Evolutionary conservation across 2,113 vertebrate species (phyloP).

Genomic region (Cacatua alba): DNA sequence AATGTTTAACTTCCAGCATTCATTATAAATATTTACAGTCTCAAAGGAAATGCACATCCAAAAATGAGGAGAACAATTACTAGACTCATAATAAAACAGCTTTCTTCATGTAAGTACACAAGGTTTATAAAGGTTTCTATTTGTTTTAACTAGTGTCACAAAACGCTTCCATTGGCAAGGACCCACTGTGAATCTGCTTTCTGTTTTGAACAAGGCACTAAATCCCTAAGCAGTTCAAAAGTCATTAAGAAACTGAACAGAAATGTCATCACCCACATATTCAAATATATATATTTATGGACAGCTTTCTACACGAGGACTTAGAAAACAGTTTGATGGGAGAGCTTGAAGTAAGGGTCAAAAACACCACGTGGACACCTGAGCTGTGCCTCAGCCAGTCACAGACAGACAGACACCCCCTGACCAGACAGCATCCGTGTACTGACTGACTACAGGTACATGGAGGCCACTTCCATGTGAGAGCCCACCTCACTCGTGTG

Average conservation of each 20-base stretch:
- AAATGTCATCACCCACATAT: neutral
- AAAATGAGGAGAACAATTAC: conserved; percentile 1
- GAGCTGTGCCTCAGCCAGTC: neutral
- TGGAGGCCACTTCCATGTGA: neutral
- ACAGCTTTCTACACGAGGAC: neutral
- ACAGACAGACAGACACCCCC: neutral
- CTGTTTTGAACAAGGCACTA: conserved; percentile 67
- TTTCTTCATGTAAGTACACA: neutral
- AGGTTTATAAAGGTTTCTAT: neutral
- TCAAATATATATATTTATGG: neutral
- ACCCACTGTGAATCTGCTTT: neutral
- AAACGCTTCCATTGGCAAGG: neutral
- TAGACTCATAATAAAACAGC: neutral
- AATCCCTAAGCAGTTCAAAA: conserved; percentile 23
- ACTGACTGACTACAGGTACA: neutral
- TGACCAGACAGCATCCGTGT: neutral
- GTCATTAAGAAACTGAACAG: neutral
- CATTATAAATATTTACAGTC: conserved; percentile 27
- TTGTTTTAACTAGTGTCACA: conserved; percentile 35
- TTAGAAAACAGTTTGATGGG: neutral
- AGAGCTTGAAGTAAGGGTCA: neutral
- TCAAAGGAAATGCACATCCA: conserved; percentile 5
- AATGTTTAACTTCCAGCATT: neutral
- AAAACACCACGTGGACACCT: neutral
- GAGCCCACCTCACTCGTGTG: neutral